phyloP scores from a whole-genome alignment of 2,797 vertebrate genomes.

The Scolopax bukidnonensis region DNA sequence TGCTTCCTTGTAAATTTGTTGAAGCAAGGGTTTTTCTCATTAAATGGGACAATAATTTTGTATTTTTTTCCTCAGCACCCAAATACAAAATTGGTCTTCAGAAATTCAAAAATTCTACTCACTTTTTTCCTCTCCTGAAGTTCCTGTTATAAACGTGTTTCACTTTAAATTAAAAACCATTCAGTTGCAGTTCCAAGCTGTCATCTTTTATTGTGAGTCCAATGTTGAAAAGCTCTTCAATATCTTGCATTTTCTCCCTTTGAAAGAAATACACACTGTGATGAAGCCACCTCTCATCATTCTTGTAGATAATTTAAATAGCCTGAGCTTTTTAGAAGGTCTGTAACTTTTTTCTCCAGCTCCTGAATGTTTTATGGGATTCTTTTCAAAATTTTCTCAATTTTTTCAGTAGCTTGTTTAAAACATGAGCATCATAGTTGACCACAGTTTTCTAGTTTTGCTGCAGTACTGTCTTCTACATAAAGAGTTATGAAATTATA shows the following conservation, averaged over 20 bases:
- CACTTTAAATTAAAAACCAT: background rate
- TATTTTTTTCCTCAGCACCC: background rate
- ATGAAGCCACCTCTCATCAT: background rate
- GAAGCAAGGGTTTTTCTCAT: background rate
- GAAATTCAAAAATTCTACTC: background rate
- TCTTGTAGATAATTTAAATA: background rate
- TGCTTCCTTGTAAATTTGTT: background rate
- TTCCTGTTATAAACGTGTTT: background rate
- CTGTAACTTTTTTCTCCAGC: background rate
- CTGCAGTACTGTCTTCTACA: background rate
- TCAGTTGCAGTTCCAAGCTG: background rate
- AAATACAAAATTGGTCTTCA: background rate
- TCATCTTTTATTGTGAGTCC: background rate
- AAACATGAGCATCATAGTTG: background rate
- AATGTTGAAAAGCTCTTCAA: background rate
- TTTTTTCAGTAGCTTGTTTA: background rate
- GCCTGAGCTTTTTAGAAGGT: background rate
- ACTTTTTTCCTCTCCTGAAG: background rate
- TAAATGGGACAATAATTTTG: background rate
- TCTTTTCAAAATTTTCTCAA: background rate
- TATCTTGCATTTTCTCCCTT: background rate
- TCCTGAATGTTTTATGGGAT: background rate
- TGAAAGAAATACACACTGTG: background rate
- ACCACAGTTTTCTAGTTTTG: background rate
- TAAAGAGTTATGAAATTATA: background rate